Percentiles rank a stretch among this genome's conserved stretches.
These are phyloP conservation scores for Synanthedon formicaeformis DNA, from an alignment of 2,888 invertebrate species.

Conservation along the genomic window DNA sequence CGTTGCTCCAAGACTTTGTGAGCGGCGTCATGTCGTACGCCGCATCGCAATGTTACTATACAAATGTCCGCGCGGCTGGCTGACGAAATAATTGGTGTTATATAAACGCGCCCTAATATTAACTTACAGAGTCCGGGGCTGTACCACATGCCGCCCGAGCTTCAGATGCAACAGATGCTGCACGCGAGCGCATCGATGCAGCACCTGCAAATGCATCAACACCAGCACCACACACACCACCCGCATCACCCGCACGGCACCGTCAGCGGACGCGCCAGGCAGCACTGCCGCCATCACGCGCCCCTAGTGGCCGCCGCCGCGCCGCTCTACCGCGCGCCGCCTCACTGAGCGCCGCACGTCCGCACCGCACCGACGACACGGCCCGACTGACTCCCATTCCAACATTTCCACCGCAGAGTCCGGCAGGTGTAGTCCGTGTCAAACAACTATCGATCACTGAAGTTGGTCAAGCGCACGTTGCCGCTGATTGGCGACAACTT, in stretches of 20 bases:
- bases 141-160: slow-evolving; percentile 65
- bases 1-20: too few relatives aligned
- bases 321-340: slow-evolving; percentile 14
- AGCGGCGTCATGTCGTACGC: too few relatives aligned
- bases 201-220: slow-evolving; percentile 49
- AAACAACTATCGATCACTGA: too few relatives aligned
- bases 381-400: slow-evolving; percentile 3
- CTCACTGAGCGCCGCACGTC: slow-evolving; percentile 22
- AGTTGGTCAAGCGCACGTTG: too few relatives aligned
- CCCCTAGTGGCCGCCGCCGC: slow-evolving; percentile 1
- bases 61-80: too few relatives aligned
- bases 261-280: slow-evolving; percentile 1
- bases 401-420: too few relatives aligned
- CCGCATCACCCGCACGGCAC: slow-evolving; percentile 6
- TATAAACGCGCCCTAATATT: too few relatives aligned
- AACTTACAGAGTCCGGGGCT: slow-evolving; percentile 46
- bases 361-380: slow-evolving; percentile 7
- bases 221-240: slow-evolving; percentile 14
- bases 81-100: too few relatives aligned
- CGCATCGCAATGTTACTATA: too few relatives aligned
- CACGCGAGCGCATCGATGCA: slow-evolving; percentile 57
- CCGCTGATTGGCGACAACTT: too few relatives aligned
- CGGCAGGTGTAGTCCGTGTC: too few relatives aligned
- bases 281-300: slow-evolving; percentile 1
- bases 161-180: slow-evolving; percentile 51